Percentiles rank a stretch among this genome's conserved stretches.
These are phyloP conservation scores for Hippocampus abdominalis DNA, from an alignment of 2,113 vertebrate genomes.

Conservation along the genomic window DNA sequence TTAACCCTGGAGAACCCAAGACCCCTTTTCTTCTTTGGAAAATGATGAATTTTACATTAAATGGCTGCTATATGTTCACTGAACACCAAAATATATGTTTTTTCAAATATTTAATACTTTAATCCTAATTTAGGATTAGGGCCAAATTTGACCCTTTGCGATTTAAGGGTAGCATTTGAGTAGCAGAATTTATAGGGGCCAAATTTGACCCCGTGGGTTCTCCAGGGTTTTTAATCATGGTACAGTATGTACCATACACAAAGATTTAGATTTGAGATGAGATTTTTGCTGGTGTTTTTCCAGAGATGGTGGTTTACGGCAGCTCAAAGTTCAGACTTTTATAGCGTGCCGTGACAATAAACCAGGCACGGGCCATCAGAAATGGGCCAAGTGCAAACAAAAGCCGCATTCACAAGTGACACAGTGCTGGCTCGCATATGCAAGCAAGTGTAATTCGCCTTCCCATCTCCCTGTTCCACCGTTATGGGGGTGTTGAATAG, in stretches of 20 bases:
- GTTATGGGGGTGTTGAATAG: constrained; percentile 36
- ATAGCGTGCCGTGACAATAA: constrained; percentile 60
- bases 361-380: constrained; percentile 35
- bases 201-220: no score
- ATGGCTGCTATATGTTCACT: no score
- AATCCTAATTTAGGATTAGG: no score
- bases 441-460: constrained; percentile 39
- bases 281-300: constrained; percentile 20
- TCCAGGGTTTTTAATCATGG: no score
- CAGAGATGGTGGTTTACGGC: constrained; percentile 35
- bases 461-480: constrained; percentile 54
- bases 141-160: no score
- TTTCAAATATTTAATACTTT: no score
- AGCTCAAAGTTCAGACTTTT: constrained; percentile 71
- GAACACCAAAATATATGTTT: no score
- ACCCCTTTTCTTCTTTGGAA: no score
- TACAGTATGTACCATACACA: neutral
- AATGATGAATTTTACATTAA: no score
- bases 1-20: no score
- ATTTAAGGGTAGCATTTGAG: no score
- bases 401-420: constrained; percentile 57
- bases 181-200: no score
- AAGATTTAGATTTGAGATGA: neutral
- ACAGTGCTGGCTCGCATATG: constrained; percentile 41
- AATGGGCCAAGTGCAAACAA: constrained; percentile 52